Base-by-base conservation (phyloP, 2,888 invertebrate genomes). In the Chironomus tentans region DNA sequence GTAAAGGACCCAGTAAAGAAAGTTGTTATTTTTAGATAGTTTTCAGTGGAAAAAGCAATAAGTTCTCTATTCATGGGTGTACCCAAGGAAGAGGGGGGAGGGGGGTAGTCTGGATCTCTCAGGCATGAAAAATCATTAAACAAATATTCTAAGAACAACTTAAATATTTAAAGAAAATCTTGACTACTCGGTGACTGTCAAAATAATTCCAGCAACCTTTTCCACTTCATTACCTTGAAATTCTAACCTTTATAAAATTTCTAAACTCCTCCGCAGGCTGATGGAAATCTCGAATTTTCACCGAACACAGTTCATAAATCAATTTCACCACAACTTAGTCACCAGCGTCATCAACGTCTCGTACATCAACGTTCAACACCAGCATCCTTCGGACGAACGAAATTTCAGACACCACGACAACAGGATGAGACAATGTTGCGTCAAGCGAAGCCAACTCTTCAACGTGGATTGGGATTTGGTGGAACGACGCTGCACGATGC, bases 201-300 rank as follows among this genome's bases (percentile, higher is more conserved):
- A 48, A 28, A 28, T 5, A 4, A 28, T n/a, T n/a, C n/a, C n/a
- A n/a, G n/a, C n/a, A 28, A 28, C 28, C 24, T 10, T 38, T 38
- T 38, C 10, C 15, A 50, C 50, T 13, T 28, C 22, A 48, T 22
- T 38, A 10, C 38, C 62, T 6, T 18, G 10, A 3, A 46, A 24
- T 28, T 70, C 47, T 13, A 38, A 38, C 38, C 15, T 46, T 4
- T 3, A 24, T 13, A 61, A 56, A 12, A 13, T 68, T 4, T 5
- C 48, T 28, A 80, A 83, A 15, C 10, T 2, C 10, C 10, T 38
- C 10, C 10, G 1, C 82, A 89, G 89, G 88, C 89, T 80, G 89
- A 89, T 84, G 88, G 88, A 79, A 80, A 89, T 88, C 83, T 69
- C 6, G 89, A 89, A 83, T 88, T 88, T 81, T 89, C 89, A 82